phyloP scores from a whole-genome alignment of 2,797 vertebrate species.

The Garrulus glandarius region DNA sequence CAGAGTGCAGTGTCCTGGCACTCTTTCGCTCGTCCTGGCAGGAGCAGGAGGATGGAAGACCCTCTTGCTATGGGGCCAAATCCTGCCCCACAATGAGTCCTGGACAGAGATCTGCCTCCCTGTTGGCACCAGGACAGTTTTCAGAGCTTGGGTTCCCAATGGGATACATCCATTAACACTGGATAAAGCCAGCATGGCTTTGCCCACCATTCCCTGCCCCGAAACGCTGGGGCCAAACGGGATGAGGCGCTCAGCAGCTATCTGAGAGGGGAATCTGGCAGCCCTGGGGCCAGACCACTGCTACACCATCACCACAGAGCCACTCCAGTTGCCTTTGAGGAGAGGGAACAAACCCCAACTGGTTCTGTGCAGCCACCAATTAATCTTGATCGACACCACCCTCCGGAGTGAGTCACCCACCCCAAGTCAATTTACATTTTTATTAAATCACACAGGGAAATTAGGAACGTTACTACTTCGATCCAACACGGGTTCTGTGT shows the following conservation, averaged over 20 bases:
- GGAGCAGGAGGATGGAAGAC: background rate
- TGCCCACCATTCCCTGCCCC: background rate
- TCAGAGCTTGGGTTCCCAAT: background rate
- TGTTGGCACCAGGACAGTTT: accelerated
- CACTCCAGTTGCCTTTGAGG: background rate
- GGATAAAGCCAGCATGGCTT: background rate
- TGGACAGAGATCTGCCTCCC: background rate
- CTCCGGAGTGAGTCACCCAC: constrained; percentile 10
- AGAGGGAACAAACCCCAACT: constrained; percentile 68
- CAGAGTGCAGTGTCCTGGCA: constrained; percentile 50
- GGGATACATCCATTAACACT: background rate
- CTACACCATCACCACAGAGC: background rate
- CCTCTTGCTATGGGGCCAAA: background rate
- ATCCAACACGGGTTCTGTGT: background rate
- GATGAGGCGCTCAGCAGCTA: background rate
- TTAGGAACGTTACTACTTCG: constrained; percentile 50
- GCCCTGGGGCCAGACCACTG: accelerated
- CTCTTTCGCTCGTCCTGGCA: accelerated
- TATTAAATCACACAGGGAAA: constrained; percentile 76
- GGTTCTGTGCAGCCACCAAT: constrained; percentile 22
- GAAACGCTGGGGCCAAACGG: accelerated
- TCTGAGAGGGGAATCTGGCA: background rate
- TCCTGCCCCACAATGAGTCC: background rate
- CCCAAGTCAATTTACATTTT: constrained; percentile 69
- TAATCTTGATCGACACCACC: constrained; percentile 58